phyloP scores from a whole-genome alignment of 2,797 vertebrate genomes.

The Poecilia gillii region DNA sequence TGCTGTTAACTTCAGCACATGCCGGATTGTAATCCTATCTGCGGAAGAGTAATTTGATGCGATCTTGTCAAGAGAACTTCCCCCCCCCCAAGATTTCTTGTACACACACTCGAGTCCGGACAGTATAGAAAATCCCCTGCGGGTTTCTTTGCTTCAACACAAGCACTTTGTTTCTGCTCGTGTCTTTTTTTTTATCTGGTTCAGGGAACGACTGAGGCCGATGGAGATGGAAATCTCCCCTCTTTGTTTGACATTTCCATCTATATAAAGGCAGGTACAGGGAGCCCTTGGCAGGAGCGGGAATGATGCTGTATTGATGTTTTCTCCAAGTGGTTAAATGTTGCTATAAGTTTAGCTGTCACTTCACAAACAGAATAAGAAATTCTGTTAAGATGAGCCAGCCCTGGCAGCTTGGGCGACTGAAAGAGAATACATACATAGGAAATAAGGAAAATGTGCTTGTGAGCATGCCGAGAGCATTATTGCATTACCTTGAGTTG shows the following conservation, averaged over 20 bases:
- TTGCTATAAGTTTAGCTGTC: conserved; percentile 54
- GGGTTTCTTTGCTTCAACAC: too few relatives aligned
- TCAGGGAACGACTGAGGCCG: not conserved
- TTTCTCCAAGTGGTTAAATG: conserved; percentile 58
- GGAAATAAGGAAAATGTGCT: conserved; percentile 48
- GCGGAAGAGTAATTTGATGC: conserved; percentile 17
- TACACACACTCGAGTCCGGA: too few relatives aligned
- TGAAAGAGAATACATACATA: conserved; percentile 72
- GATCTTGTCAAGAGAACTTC: conserved; percentile 23
- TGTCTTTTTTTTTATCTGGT: not conserved
- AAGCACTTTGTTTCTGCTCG: too few relatives aligned
- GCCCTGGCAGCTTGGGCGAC: conserved; percentile 26
- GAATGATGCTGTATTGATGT: conserved; percentile 41
- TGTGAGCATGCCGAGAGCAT: conserved; percentile 37
- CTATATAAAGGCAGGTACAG: conserved; percentile 30
- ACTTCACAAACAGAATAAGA: conserved; percentile 62
- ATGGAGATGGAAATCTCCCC: conserved; percentile 17
- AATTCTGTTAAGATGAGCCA: conserved; percentile 45
- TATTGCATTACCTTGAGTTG: conserved; percentile 58
- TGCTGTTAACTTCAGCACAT: not conserved
- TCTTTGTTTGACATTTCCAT: conserved; percentile 56
- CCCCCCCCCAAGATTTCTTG: conserved; percentile 7
- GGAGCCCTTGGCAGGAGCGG: conserved; percentile 12
- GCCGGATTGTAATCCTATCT: conserved; percentile 22
- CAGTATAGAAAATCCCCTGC: too few relatives aligned